Evolutionary conservation across 2,797 vertebrate genomes (phyloP), one percentile per base, ranked within the genome.

Genomic region (Xerus rutilus): DNA sequence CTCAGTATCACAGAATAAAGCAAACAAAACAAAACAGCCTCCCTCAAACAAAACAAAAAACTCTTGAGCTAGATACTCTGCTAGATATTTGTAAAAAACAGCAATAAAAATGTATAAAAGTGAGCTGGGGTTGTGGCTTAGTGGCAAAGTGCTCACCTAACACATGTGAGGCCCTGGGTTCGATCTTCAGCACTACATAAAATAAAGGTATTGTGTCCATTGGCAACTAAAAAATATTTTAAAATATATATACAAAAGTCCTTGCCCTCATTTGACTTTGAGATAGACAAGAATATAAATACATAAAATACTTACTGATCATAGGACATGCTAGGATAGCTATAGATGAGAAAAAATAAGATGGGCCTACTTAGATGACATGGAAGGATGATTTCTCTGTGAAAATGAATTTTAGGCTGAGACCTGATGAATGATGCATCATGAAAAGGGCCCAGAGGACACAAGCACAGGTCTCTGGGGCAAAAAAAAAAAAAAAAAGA

Each of bases 351-450:
- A 86, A 92, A 92, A 87, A 95, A 89, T 59, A 76, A 45, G 9
- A 18, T 86, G n/a, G 25, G 45, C 23, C 43, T 91, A 83, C 59
- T 89, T 85, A 86, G 45, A 93, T 92, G 47, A 83, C 54, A 14
- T 70, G 65, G 45, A 79, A 79, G 43, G 52, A 81, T 84, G 28
- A 6, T 84, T 96, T 96, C 77, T 81, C 45, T 49, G 72, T 91
- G 57, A 93, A 93, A 45, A 92, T 79, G 15, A 65, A 81, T 95
- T 94, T 97, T 32, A 67, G 15, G 45, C 49, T 86, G 54, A 86
- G 5, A 70, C 77, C 52, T 94, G 70, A 85, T 88, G 10, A 92
- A 45, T 77, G 49, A 25, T 74, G 43, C 54, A n/a, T 86, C 62
- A 62, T 83, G 78, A 64, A 86, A 49, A 86, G 54, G 62, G 45